Conservation (phyloP, 2,888 invertebrate genomes). For the Willowsia nigromaculata region DNA sequence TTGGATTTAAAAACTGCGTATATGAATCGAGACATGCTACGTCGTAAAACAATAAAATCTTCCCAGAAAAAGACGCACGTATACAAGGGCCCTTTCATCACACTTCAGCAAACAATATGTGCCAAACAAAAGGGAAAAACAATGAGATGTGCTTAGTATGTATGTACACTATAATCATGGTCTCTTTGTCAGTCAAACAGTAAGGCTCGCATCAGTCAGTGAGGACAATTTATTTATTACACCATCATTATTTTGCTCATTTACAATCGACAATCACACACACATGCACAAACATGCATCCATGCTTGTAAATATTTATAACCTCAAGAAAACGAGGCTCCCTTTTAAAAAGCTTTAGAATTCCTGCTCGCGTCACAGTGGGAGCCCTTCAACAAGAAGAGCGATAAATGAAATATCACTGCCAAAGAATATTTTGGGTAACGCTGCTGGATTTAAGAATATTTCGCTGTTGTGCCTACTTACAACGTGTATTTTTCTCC, state of each 20-base stretch:
- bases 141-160: neutral
- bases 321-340: constrained; percentile 26
- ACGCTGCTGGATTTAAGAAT: neutral
- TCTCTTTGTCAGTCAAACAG: neutral
- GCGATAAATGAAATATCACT: neutral
- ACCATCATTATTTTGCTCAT: neutral
- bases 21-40: neutral
- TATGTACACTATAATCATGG: neutral
- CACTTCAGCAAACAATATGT: too few species aligned
- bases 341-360: neutral
- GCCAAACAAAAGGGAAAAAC: neutral
- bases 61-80: neutral
- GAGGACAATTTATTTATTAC: constrained; percentile 32
- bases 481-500: too few species aligned
- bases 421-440: neutral
- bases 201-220: neutral
- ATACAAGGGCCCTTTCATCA: neutral
- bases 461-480: too few species aligned
- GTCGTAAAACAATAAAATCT: constrained; percentile 49
- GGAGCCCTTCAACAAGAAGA: constrained; percentile 32
- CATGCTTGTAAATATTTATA: constrained; percentile 61
- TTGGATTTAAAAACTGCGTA: too few species aligned
- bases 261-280: constrained; percentile 24
- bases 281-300: neutral
- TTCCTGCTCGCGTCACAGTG: neutral